phyloP scores from a whole-genome alignment of 2,113 vertebrate species.

The Ceratotherium simum region DNA sequence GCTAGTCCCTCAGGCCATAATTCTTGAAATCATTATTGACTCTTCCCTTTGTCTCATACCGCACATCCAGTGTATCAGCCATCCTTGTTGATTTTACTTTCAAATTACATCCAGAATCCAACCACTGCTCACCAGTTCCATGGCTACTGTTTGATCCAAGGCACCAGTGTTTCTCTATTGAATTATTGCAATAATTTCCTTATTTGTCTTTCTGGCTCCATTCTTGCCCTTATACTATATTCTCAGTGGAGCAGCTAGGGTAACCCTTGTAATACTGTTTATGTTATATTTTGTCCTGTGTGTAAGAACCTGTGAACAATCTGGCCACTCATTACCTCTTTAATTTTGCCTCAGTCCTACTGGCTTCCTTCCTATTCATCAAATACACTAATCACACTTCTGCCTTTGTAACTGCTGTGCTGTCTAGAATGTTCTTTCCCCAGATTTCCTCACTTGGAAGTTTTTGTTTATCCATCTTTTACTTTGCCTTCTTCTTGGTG shows the following conservation, averaged over 20 bases:
- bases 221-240: not conserved
- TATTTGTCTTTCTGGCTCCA: not conserved
- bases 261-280: not conserved
- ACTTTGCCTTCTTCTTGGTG: not conserved
- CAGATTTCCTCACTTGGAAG: not conserved
- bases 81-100: not conserved
- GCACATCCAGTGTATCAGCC: fast-evolving
- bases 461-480: not conserved
- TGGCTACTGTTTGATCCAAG: not conserved
- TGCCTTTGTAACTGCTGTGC: not conserved
- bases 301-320: not conserved
- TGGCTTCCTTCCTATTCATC: not conserved
- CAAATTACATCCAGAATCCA: not conserved
- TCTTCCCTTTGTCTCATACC: not conserved
- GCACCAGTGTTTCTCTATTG: not conserved
- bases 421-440: not conserved
- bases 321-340: not conserved
- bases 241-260: not conserved
- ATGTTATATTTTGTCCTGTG: not conserved
- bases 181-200: not conserved
- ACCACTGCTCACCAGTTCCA: not conserved
- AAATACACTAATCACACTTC: not conserved
- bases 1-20: not conserved
- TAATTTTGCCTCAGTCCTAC: not conserved
- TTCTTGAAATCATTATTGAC: not conserved